phyloP scores from a whole-genome alignment of 1,140 invertebrate genomes.

The Portunus trituberculatus region DNA sequence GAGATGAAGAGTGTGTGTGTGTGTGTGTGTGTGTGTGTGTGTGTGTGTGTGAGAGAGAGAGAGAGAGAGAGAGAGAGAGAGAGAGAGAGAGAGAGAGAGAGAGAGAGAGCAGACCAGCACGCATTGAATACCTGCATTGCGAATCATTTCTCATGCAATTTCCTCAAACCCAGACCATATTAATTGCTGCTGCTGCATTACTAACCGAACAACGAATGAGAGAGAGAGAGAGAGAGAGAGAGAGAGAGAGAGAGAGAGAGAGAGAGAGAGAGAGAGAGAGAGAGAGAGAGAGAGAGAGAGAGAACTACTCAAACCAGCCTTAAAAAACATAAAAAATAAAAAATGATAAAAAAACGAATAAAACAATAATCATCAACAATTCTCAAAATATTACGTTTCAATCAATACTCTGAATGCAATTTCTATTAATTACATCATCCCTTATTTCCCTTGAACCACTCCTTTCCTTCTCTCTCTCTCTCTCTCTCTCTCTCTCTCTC shows the following conservation, averaged over 20 bases:
- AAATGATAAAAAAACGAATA: not conserved
- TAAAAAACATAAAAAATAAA: not conserved
- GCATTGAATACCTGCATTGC: not conserved
- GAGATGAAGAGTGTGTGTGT: too few relatives aligned
- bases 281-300: too few relatives aligned
- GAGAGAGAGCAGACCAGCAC: not conserved
- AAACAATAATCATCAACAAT: not conserved
- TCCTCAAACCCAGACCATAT: not conserved
- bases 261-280: too few relatives aligned
- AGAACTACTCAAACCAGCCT: too few relatives aligned
- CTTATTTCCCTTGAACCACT: too few relatives aligned
- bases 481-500: not conserved
- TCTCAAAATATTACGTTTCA: too few relatives aligned
- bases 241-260: too few relatives aligned
- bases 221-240: not conserved
- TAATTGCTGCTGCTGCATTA: not conserved
- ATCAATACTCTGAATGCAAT: too few relatives aligned
- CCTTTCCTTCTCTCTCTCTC: not conserved
- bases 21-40: too few relatives aligned
- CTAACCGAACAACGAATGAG: too few relatives aligned
- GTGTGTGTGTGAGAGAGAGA: not conserved
- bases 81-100: conserved; percentile 8
- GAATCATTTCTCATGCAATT: not conserved
- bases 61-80: conserved; percentile 10
- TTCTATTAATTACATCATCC: too few relatives aligned